These are phyloP conservation scores for Leuciscus idus DNA, from an alignment of 2,113 vertebrate genomes.

Conservation along the genomic window DNA sequence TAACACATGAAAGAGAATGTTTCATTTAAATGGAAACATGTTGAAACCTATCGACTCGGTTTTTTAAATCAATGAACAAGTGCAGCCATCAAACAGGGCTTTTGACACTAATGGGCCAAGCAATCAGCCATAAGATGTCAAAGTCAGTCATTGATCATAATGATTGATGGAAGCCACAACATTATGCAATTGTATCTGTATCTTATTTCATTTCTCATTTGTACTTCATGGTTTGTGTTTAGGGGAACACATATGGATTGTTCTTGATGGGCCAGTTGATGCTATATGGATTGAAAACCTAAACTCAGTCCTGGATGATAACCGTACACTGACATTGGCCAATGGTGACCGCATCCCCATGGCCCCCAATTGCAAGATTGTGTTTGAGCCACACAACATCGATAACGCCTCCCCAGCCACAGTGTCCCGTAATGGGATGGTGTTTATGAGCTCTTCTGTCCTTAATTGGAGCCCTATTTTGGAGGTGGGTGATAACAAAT, in stretches of 20 bases:
- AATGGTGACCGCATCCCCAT: slow-evolving; percentile 97
- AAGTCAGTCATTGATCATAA: slow-evolving; percentile 24
- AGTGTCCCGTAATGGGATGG: slow-evolving; percentile 97
- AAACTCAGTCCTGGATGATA: slow-evolving; percentile 97
- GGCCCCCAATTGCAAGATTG: slow-evolving; percentile 94
- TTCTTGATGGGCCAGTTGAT: slow-evolving; percentile 96
- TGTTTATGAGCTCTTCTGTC: slow-evolving; percentile 97
- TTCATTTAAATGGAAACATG: slow-evolving; percentile 22
- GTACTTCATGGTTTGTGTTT: slow-evolving; percentile 26
- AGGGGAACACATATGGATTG: slow-evolving; percentile 97
- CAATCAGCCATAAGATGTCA: slow-evolving; percentile 2
- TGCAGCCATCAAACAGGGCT: not conserved
- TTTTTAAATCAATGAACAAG: slow-evolving; percentile 20
- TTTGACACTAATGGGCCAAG: slow-evolving; percentile 12
- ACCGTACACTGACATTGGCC: slow-evolving; percentile 91
- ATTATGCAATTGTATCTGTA: slow-evolving; percentile 13
- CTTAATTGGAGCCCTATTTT: slow-evolving; percentile 93
- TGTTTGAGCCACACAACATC: slow-evolving; percentile 96
- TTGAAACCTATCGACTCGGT: not conserved
- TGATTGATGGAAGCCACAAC: not conserved
- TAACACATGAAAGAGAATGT: slow-evolving; percentile 18
- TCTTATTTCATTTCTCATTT: not conserved
- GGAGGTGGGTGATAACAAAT: slow-evolving; percentile 77
- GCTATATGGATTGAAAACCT: slow-evolving; percentile 99
- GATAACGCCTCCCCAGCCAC: slow-evolving; percentile 97